Evolutionary conservation across 2,888 invertebrate genomes (phyloP), one percentile per base, ranked within the genome.

Genomic region (Aproaerema taeniolella): DNA sequence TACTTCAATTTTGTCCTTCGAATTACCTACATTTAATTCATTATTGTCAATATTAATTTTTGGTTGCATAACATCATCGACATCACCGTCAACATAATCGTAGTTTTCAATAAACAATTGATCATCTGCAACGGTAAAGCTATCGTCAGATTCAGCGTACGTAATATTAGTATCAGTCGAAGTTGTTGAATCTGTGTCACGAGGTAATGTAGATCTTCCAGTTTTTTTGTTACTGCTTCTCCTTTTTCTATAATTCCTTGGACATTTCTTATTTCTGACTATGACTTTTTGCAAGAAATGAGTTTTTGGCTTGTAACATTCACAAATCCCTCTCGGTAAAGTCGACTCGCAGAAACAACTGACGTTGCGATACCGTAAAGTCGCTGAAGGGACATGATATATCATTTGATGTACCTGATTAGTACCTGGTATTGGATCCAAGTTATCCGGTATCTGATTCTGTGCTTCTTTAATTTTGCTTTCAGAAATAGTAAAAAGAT

Each of bases 401-500:
- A 24, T 37, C 12, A 25, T 25, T 35, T 35, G 26, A 26, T 35
- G 35, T 35, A 35, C 7, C 26, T 6, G 26, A 25, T 12, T 26
- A 35, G 35, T 35, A 1, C 25, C 25, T 26, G 35, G 25, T 13
- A 35, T 12, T 15, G 35, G 31, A 31, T 14, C 32, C 26, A 25
- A 32, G 15, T 25, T 11, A 30, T 29, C 16, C 3, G 34, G 30
- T 28, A 30, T 28, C 32, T 24, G 37, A 11, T 32, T 38, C 30
- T 11, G 31, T 36, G 35, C 24, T 11, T 9, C 11, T 30, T 10
- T 12, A 28, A 38, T 35, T 25, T 35, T 10, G 3, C 20, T 20
- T 40, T 35, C 14, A 46, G 42, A 14, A 46, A 46, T 24, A 12
- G 43, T 1, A 32, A 39, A 24, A 5, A 3, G 16, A 30, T 38